Evolutionary conservation across 2,113 vertebrate genomes (phyloP), one percentile per base, ranked within the genome.

Genomic region (Mohoua ochrocephala): DNA sequence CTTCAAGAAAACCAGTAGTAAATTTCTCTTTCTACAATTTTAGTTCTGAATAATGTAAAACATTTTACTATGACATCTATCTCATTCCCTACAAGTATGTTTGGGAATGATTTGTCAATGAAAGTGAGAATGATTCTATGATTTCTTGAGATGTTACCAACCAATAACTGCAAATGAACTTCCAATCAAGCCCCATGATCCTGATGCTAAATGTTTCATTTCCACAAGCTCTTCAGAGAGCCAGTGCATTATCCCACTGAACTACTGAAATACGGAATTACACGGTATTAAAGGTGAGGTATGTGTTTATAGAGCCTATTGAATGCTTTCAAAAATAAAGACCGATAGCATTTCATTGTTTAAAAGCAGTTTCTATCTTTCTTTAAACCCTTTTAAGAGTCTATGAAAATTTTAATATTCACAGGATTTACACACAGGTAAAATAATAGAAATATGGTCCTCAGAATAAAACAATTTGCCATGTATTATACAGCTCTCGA

Each of bases 391-490:
- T n/a, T 90, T 74, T 15, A 49, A 84, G 92, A 84, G 20, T 31
- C 45, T 53, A 8, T 37, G 27, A 92, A 84, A 78, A 71, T 87
- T 92, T 81, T 92, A 84, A 75, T 78, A 90, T 80, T 86, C 56
- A 75, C 52, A 68, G 52, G 35, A 84, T 92, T 86, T 91, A 68
- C 52, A 90, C 24, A 54, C 19, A 87, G 60, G 39, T 75, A 41
- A 93, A 95, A 89, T 86, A 95, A 94, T 17, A 80, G 64, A 93
- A 59, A 30, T 22, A 56, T 37, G 14, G 24, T 78, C 91, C 63
- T 88, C 57, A 63, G 74, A 90, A 93, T 47, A 94, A 90, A 91
- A 95, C 81, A 7, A 91, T 80, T 89, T 95, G 27, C 41, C 18
- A 11, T 17, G 49, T 68, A 91, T 88, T 94, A 78, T 8, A 61